phyloP scores from a whole-genome alignment of 2,113 vertebrate genomes.

The Pungitius pungitius region DNA sequence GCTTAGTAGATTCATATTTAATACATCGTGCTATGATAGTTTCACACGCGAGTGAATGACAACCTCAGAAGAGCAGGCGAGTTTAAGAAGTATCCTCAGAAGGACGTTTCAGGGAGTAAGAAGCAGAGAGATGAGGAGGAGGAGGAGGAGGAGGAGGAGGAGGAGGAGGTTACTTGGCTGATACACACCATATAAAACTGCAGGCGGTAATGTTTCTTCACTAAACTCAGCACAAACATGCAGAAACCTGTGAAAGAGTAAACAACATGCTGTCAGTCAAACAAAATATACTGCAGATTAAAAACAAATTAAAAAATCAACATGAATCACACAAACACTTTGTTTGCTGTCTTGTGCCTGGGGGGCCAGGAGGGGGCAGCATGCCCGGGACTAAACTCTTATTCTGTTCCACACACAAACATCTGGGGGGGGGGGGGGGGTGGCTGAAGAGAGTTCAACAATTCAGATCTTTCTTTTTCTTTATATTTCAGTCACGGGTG shows the following conservation, averaged over 20 bases:
- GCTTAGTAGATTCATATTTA: no score
- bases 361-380: background rate
- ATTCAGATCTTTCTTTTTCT: no score
- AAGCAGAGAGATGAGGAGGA: background rate
- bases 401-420: background rate
- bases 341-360: background rate
- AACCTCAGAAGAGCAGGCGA: background rate
- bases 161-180: constrained; percentile 63
- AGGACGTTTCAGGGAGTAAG: background rate
- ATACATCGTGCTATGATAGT: no score
- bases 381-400: background rate
- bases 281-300: constrained; percentile 1
- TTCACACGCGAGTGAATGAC: background rate
- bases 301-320: constrained; percentile 1
- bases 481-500: no score
- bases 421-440: background rate
- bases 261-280: constrained; percentile 80
- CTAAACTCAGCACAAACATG: constrained; percentile 99
- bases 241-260: constrained; percentile 96
- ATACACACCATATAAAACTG: constrained; percentile 99
- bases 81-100: background rate
- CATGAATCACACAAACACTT: background rate
- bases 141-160: background rate
- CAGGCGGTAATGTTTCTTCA: constrained; percentile 99
- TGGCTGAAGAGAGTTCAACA: background rate